Evolutionary conservation across 2,888 invertebrate genomes (phyloP).

Genomic region (Tetanocera ferruginea): DNA sequence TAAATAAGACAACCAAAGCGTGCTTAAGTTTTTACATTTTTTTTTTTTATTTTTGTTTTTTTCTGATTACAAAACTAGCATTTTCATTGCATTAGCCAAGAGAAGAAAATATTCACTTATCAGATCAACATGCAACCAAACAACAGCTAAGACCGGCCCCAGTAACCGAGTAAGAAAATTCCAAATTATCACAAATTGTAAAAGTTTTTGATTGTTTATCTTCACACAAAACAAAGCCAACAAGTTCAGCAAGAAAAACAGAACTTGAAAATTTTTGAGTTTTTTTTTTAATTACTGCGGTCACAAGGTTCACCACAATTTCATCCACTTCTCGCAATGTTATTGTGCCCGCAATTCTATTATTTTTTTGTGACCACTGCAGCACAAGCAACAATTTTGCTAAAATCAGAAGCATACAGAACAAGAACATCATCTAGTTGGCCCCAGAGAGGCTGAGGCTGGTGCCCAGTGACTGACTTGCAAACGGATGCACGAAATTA

Average conservation of each 20-base stretch:
- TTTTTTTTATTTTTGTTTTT: no score
- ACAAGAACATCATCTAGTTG: neutral
- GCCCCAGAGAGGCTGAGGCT: neutral
- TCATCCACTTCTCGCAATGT: neutral
- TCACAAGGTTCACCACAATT: neutral
- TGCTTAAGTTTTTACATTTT: neutral
- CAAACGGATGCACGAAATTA: constrained; percentile 36
- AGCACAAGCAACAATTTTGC: constrained; percentile 8
- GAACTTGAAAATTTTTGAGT: neutral
- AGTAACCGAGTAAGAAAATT: constrained; percentile 26
- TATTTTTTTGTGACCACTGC: neutral
- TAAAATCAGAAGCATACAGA: neutral
- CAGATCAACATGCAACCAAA: constrained; percentile 6
- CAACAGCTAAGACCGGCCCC: constrained; percentile 14
- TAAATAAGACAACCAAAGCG: constrained; percentile 44
- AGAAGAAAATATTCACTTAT: neutral
- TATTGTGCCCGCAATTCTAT: neutral
- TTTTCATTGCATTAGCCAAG: neutral
- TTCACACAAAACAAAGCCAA: constrained; percentile 44
- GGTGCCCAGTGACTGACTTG: neutral
- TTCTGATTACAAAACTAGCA: neutral
- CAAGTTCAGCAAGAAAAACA: constrained; percentile 35
- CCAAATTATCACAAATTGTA: constrained; percentile 60
- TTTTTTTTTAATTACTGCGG: neutral
- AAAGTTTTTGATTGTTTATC: constrained; percentile 65